Base-by-base conservation (phyloP, 2,888 invertebrate species). In the Agriotes lineatus region DNA sequence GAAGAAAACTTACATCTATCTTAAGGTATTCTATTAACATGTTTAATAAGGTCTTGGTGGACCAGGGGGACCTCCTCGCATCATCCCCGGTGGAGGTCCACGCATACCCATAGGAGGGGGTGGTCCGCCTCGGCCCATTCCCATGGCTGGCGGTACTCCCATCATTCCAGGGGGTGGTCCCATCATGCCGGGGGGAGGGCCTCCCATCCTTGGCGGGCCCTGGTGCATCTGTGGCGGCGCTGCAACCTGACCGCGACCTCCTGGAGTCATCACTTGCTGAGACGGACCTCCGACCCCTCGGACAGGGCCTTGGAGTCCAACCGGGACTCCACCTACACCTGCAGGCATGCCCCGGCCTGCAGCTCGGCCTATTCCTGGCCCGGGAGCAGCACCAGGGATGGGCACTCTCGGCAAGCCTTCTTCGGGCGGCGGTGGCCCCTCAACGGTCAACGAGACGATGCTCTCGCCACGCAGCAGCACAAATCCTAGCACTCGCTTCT, bases 221-320 rank as follows among this genome's bases (percentile, higher is more conserved):
- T 86, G 93, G 71, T 90, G 89, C 89, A 93, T 92, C 79, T 92
- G 93, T 4, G 93, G 93, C 18, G 93, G 92, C 0, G 93, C 93
- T 12, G 92, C 90, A 7, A 93, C 88, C 79, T 92, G 90, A 1
- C 92, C 92, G 61, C 93, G 87, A 2, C 90, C 89, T 44, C 91
- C 92, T 1, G 96, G 96, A 2, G 95, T 93, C 96, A 97, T 97
- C 78, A 95, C 93, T 84, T 96, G 96, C 78, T 95, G 95, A 0
- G 97, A 96, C 0, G 99, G 99, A 1, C 96, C 99, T 62, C 99
- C 99, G 3, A 99, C 96, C n/a, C 99, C 99, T 72, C 98, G 87
- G 0, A 97, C 97, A 0, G 87, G 87, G 14, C 87, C 87, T 77
- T 87, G 87, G 1, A 87, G 76, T 19, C 88, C 88, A 33, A 89